Base-by-base conservation (phyloP, 2,888 invertebrate genomes). In the Trichogramma dendrolimi region DNA sequence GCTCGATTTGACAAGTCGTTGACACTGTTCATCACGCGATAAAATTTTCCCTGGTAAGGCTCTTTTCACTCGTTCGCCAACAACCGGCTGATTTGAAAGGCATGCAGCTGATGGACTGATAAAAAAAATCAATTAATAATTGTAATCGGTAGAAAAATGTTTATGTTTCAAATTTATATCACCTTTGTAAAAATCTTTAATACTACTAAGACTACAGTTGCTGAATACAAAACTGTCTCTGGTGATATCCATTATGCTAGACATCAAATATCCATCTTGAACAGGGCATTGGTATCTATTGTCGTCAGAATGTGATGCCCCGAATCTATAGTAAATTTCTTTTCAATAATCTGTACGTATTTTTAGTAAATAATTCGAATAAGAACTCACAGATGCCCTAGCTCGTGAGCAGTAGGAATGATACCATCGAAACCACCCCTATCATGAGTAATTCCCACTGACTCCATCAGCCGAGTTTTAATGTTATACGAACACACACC, bases 341-440 rank as follows among this genome's bases (percentile, higher is more conserved):
- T 27, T 27, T 27, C 3, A 27, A 27, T 27, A 2, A 27, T 27
- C 27, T 27, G 27, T 27, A 27, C 2, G 27, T 27, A 27, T 27
- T 27, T 27, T 27, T 27, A 27, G 27, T 27, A 27, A 27, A 27
- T 3, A 27, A 27, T 27, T 27, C 27, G 27, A 27, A 27, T 27
- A 27, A 27, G 27, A 27, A 27, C 62, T 61, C 44, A 64, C 64
- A 64, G n/a, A 27, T 64, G 64, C 5, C 64, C 64, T 39, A 64
- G 7, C 47, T 64, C 64, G 14, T 64, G 64, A 41, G 64, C 58
- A 5, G 58, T 14, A 1, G 64, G 58, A 10, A 64, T 50, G 10
- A 64, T 61, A 0, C 58, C 61, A 4, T 8, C 7, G 27, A 56
- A 64, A 11, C 38, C 52, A 8, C 64, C 64, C 6, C 11, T 39